Percentiles rank a stretch among this genome's conserved stretches.
These are phyloP conservation scores for Okapia johnstoni DNA, from an alignment of 2,113 vertebrate genomes.

Conservation along the genomic window DNA sequence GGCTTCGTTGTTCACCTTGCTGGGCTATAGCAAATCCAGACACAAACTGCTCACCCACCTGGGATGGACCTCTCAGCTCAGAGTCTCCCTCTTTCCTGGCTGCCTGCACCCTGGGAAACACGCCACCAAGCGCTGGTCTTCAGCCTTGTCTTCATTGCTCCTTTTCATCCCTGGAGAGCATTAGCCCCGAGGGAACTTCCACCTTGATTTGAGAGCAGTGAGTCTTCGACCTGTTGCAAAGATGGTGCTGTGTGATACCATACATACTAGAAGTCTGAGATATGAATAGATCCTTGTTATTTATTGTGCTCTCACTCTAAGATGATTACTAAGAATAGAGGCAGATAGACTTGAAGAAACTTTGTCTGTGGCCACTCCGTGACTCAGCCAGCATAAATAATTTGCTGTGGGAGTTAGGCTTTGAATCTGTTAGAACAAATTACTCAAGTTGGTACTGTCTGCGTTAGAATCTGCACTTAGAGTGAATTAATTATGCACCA, in stretches of 20 bases:
- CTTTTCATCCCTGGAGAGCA: not conserved
- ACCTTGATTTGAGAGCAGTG: not conserved
- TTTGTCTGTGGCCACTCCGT: conserved; percentile 45
- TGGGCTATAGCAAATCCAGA: too few species aligned
- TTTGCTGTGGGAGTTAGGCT: conserved; percentile 54
- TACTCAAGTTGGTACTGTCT: conserved; percentile 41
- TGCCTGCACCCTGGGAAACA: not conserved
- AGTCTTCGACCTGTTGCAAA: not conserved
- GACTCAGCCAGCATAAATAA: conserved; percentile 59
- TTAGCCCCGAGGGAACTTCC: not conserved
- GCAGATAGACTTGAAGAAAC: conserved; percentile 33
- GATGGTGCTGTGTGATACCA: not conserved
- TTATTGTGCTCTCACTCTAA: conserved; percentile 32
- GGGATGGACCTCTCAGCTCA: not conserved
- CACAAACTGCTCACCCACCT: not conserved
- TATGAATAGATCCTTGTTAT: not conserved
- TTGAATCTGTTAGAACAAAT: conserved; percentile 56
- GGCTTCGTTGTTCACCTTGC: not conserved
- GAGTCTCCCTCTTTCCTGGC: not conserved
- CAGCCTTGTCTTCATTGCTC: not conserved
- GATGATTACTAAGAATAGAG: conserved; percentile 56
- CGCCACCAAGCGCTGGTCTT: not conserved
- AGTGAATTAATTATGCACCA: conserved; percentile 3
- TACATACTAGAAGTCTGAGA: not conserved
- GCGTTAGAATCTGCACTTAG: not conserved